Conservation (phyloP, 2,113 vertebrate species). For the Sapayoa aenigma region DNA sequence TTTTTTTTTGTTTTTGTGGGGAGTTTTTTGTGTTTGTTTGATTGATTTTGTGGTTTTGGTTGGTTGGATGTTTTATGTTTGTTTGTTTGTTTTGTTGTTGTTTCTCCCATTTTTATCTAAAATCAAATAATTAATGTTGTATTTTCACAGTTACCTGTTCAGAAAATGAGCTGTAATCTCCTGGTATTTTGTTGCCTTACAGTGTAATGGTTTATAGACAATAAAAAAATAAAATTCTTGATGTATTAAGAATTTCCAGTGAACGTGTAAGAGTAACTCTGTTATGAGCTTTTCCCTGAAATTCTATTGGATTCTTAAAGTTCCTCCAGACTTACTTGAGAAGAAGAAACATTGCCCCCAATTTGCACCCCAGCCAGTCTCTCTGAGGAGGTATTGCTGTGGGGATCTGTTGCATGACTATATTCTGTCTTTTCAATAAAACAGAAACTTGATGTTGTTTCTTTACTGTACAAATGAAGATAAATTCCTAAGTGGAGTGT, state of each 20-base stretch:
- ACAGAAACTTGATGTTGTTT: background rate
- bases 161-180: background rate
- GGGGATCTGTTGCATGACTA: background rate
- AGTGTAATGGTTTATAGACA: background rate
- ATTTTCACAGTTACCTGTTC: background rate
- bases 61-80: background rate
- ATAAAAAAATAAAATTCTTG: background rate
- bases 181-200: background rate
- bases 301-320: background rate
- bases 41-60: too few species aligned
- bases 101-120: background rate
- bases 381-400: background rate
- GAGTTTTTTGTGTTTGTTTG: background rate
- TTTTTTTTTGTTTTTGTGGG: background rate
- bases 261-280: background rate
- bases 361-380: background rate
- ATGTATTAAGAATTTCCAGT: background rate
- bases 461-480: slow-evolving; percentile 4
- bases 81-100: too few species aligned
- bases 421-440: background rate
- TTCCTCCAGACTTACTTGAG: background rate
- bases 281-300: background rate
- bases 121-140: background rate
- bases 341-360: background rate
- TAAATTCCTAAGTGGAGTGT: slow-evolving; percentile 33